Base-by-base conservation (phyloP, 2,888 invertebrate genomes). In the Sesamia inferens region DNA sequence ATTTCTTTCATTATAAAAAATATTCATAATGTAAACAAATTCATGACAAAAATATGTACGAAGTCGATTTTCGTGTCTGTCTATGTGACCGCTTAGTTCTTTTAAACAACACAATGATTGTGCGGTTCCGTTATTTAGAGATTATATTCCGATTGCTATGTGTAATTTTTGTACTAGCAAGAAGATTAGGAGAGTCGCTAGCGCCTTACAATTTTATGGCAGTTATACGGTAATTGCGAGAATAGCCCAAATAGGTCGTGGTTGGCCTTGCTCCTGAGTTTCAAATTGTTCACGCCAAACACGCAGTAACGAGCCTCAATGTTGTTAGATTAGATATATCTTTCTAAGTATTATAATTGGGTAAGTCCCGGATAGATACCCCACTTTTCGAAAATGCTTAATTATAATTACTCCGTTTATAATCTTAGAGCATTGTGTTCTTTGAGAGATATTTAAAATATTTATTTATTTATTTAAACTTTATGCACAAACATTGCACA, bases 1-100 rank as follows among this genome's bases (percentile, higher is more conserved):
- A 13, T 58, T 65, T 57, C 4, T 51, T 76, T 42, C 19, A 42
- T 24, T 42, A 39, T 10, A 61, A 71, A 42, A 11, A 16, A 42
- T n/a, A 19, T 61, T n/a, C n/a, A 7, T 39, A 39, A 39, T 39
- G 39, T 39, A 39, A 31, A 31, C 31, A 31, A 31, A 31, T 31
- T 31, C 2, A 31, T 31, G 31, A 31, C 31, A 31, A 31, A 31
- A 31, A 31, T 31, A 31, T 31, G 31, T 31, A 61, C 22, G 10
- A 42, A 44, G 11, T 22, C 6, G n/a, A 1, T 62, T 62, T 42
- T 22, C 14, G 14, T 42, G 42, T 14, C 14, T 22, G 16, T 22
- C 16, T 44, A 3, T 10, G 22, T 16, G 22, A 22, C 14, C 62
- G 42, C 16, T 14, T 42, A 14, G 42, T 42, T 42, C 6, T 16